Evolutionary conservation across 2,113 vertebrate species (phyloP).

Genomic region (Xiphorhynchus elegans): DNA sequence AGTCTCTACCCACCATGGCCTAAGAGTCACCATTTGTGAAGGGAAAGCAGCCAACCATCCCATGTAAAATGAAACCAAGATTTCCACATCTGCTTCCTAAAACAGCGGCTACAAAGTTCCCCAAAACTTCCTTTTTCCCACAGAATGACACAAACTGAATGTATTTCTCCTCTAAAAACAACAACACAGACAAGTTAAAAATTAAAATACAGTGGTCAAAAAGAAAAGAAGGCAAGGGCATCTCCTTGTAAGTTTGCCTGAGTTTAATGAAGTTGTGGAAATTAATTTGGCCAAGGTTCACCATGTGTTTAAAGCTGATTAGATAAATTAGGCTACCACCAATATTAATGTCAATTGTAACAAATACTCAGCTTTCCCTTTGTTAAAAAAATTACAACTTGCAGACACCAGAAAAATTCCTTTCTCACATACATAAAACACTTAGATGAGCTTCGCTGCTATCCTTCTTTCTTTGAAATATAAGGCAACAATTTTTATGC

Average conservation of each 20-base stretch:
- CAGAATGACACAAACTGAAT: background rate
- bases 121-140: background rate
- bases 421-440: background rate
- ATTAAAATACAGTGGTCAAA: background rate
- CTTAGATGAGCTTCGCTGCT: background rate
- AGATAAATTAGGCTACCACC: background rate
- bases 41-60: background rate
- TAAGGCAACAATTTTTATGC: background rate
- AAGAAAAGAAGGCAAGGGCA: background rate
- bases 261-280: background rate
- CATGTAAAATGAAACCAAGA: background rate
- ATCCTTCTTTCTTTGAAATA: background rate
- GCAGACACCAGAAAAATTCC: background rate
- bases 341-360: background rate
- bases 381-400: constrained; percentile 24
- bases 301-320: background rate
- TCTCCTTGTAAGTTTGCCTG: background rate
- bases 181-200: background rate
- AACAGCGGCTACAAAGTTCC: background rate
- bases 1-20: background rate
- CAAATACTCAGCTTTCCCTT: background rate
- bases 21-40: background rate
- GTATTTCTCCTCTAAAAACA: background rate
- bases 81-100: background rate
- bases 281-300: background rate